Percentiles rank a stretch among this genome's conserved stretches.
Evolutionary conservation across 2,888 invertebrate genomes (phyloP).

Genomic region (Lasioglossum marginatum): DNA sequence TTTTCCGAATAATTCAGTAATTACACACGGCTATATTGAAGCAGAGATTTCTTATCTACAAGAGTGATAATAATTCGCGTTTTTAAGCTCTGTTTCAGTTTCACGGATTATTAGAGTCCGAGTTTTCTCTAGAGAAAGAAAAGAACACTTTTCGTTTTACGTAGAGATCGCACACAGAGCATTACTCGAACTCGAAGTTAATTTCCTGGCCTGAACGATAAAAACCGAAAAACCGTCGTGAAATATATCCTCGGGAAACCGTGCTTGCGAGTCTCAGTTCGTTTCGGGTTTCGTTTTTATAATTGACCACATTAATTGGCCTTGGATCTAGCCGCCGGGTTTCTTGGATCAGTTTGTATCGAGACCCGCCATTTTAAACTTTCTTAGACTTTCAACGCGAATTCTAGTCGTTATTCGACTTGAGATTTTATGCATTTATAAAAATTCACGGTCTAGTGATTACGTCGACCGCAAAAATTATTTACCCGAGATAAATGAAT

Average conservation of each 20-base stretch:
- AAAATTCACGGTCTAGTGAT: background rate
- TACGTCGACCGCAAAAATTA: too few relatives aligned
- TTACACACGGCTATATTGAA: too few relatives aligned
- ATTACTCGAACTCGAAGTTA: background rate
- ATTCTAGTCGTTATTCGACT: too few relatives aligned
- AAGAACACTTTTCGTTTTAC: background rate
- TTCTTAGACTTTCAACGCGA: background rate
- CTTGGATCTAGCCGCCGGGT: background rate
- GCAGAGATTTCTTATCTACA: too few relatives aligned
- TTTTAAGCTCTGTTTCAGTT: too few relatives aligned
- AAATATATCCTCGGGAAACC: background rate
- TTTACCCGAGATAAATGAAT: too few relatives aligned
- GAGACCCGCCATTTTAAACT: background rate
- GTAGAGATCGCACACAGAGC: background rate
- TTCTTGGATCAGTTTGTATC: background rate
- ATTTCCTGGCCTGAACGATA: background rate
- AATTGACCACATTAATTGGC: background rate
- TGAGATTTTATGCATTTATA: too few relatives aligned
- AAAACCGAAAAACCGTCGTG: background rate
- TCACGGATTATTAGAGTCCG: background rate
- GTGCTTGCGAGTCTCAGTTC: background rate
- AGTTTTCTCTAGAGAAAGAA: background rate
- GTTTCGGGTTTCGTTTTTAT: constrained; percentile 1
- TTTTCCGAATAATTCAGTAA: too few relatives aligned
- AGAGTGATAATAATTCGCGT: too few relatives aligned